These are phyloP conservation scores for Spheniscus mendiculus DNA, from an alignment of 2,113 vertebrate genomes.

Conservation along the genomic window DNA sequence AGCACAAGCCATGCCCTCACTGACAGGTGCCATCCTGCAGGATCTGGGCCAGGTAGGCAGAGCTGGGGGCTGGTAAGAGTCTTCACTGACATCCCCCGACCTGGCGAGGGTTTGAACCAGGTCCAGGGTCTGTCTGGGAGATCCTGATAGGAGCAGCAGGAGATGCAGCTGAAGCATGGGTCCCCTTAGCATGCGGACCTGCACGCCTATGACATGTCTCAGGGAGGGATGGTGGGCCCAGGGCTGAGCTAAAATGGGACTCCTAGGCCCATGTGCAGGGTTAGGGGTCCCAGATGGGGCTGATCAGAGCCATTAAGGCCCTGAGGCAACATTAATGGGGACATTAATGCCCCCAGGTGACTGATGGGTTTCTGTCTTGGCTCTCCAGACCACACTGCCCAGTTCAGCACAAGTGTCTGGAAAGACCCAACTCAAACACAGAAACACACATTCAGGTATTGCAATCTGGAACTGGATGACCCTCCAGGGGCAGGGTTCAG, in stretches of 20 bases:
- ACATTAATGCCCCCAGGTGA: too few species aligned
- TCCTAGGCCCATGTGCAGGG: neutral
- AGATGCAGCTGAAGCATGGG: neutral
- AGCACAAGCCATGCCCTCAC: neutral
- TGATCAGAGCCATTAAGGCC: neutral
- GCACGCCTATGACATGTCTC: neutral
- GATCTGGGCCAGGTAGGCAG: neutral
- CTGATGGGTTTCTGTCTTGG: neutral
- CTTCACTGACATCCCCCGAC: neutral
- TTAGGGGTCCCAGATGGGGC: neutral
- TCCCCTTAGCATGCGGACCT: neutral
- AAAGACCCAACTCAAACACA: neutral
- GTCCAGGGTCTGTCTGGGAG: neutral
- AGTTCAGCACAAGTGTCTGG: neutral
- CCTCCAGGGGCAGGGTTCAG: neutral
- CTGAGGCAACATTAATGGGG: too few species aligned
- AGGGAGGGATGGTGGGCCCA: neutral
- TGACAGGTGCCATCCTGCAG: neutral
- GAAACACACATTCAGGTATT: fast-evolving
- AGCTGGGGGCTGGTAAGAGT: neutral
- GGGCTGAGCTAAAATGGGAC: neutral
- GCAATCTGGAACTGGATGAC: neutral
- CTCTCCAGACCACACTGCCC: neutral
- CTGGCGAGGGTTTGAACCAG: neutral
- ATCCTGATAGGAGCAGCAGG: neutral